Evolutionary conservation across 2,888 invertebrate genomes (phyloP).

Genomic region (Ophioninae sp.): DNA sequence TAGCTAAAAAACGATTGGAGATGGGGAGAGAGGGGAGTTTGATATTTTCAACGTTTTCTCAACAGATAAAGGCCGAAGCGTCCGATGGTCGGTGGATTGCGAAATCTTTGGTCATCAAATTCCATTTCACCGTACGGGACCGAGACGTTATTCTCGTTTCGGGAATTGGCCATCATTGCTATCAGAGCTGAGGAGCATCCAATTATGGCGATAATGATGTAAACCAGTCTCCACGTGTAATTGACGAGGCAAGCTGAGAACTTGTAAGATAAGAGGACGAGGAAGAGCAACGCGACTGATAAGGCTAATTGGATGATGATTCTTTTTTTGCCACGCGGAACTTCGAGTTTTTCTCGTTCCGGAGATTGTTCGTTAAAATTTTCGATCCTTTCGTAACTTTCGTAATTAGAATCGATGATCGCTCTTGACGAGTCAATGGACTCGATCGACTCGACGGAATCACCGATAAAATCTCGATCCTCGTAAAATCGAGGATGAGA

Average conservation of each 20-base stretch:
- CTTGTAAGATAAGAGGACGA: conserved; percentile 61
- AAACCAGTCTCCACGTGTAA: conserved; percentile 60
- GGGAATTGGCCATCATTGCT: conserved; percentile 36
- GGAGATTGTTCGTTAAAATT: neutral
- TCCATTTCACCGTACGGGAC: neutral
- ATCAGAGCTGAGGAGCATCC: conserved; percentile 44
- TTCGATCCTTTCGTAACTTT: neutral
- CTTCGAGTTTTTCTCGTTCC: neutral
- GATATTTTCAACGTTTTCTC: conserved; percentile 17
- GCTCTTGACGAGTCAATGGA: conserved; percentile 3
- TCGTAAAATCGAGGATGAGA: conserved; percentile 37
- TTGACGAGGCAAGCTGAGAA: conserved; percentile 57
- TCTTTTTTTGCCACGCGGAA: neutral
- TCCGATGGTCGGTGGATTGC: conserved; percentile 22
- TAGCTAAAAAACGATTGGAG: neutral
- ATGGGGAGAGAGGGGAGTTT: neutral
- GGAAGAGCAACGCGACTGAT: neutral
- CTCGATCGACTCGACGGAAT: neutral
- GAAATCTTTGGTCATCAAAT: conserved; percentile 20
- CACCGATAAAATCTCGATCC: conserved; percentile 10
- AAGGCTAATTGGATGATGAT: conserved; percentile 17
- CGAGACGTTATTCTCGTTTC: neutral
- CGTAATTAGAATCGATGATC: neutral
- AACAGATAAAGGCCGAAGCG: conserved; percentile 41
- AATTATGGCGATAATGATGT: conserved; percentile 58